Base-by-base conservation (phyloP, 2,888 invertebrate genomes). In the Acanthococcus lagerstroemiae region DNA sequence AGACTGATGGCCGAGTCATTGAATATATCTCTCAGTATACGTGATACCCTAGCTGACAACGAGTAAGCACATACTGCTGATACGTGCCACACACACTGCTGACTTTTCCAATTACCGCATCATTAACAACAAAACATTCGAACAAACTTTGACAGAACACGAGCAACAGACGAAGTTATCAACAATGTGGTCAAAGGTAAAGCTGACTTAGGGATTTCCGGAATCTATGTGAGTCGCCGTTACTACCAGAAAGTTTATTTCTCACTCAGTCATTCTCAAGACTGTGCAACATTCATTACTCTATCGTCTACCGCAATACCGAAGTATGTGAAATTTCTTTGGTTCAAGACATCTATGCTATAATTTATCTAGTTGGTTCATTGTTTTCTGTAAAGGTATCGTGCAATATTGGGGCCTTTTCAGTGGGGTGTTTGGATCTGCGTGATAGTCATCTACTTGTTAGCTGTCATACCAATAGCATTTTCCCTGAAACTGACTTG, bases 381-480 rank as follows among this genome's bases (percentile, higher is more conserved):
- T n/a, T 50, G 9, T 50, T 50, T 50, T 48, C n/a, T 48, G 12
- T 50, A n/a, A 12, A 87, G 87, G 72, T 89, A 89, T 74, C 84
- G 88, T 26, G 89, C 89, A 1, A 88, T 90, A 65, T 82, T 90
- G 77, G 89, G 90, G 1, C 89, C 89, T 0, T 90, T 90, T 72
- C 86, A 87, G 71, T 87, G 87, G 85, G 83, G 83, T 19, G 88
- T 89, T 7, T 90, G 90, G 90, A 75, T 88, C 21, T 82, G 86
- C 1, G 74, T 90, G 15, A 86, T 84, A 4, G 77, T 82, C 21
- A 82, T 84, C 0, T 90, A 90, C 72, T 75, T 90, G 26, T 79
- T 87, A 1, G 87, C 83, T 5, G 85, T 89, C 70, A 82, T 89
- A 70, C 88, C 88, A 1, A 78, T 89, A 57, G 83, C 86, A 0